Base-by-base conservation (phyloP, 1,140 invertebrate species). In the Philotrypesis tridentata region DNA sequence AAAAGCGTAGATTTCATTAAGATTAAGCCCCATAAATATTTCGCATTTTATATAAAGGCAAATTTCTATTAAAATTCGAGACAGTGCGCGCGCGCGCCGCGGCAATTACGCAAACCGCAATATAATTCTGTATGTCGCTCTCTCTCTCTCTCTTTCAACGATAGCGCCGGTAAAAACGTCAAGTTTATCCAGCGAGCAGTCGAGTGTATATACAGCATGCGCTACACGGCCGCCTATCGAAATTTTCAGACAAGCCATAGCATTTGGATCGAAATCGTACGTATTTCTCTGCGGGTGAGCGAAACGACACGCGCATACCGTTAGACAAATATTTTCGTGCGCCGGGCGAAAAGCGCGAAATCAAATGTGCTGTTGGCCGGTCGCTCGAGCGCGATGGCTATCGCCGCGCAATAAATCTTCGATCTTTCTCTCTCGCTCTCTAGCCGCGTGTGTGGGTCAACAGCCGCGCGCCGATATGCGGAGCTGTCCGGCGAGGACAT, bases 11-110 rank as follows among this genome's bases (percentile, higher is more conserved):
- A 55, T 55, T 55, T 55, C 48, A 55, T 55, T 55, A 55, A 55
- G 48, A 55, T 55, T 55, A 55, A n/a, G 48, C 21, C 48, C 48
- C 21, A 55, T 55, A 55, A 55, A 55, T 7, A 55, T 21, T 14
- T n/a, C 21, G 48, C 21, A 55, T 55, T 55, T 55, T 27, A 29
- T 29, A 27, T 67, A 67, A 29, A 67, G 63, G 63, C 9, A 67
- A 67, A 67, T n/a, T 67, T 21, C 29, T 31, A 67, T 67, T 67
- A 31, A 67, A 67, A 67, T 67, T 67, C 63, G n/a, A 67, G 29
- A 67, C 63, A 21, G 23, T 25, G 63, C 14, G 82, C 27, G 79
- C n/a, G n/a, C n/a, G n/a, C n/a, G 67, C 14, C 74, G 65, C 3
- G 11, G 63, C 63, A 31, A 27, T 67, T 67, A 29, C 17, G 27